Evolutionary conservation across 2,797 vertebrate species (phyloP).

Genomic region (Trachops cirrhosus): DNA sequence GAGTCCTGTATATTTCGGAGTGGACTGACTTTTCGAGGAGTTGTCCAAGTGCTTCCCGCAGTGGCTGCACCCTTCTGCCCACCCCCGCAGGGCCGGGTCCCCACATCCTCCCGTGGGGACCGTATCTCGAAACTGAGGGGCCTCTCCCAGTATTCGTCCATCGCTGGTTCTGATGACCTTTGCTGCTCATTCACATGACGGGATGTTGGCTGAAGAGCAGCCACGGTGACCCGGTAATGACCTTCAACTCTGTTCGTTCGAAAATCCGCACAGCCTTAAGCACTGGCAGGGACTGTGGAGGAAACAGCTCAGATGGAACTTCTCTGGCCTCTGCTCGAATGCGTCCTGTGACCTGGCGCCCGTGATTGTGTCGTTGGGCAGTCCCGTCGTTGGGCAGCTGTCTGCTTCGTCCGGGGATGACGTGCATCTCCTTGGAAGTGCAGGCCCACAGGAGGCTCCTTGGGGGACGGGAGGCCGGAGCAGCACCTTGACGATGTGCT

Average conservation of each 20-base stretch:
- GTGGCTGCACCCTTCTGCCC: background rate
- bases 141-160: accelerated
- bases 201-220: background rate
- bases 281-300: background rate
- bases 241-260: background rate
- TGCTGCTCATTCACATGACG: background rate
- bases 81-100: background rate
- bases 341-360: background rate
- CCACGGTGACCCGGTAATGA: background rate
- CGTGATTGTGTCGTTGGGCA: too few relatives aligned
- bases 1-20: background rate
- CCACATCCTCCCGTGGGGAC: background rate
- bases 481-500: background rate
- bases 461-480: too few relatives aligned
- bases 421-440: background rate
- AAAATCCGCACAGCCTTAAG: background rate
- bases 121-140: too few relatives aligned
- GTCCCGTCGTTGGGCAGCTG: too few relatives aligned
- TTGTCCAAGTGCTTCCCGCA: background rate
- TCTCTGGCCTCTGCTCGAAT: background rate
- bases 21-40: background rate
- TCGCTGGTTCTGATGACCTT: background rate
- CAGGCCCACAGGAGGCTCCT: background rate
- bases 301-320: background rate
- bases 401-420: background rate